Evolutionary conservation across 1,140 invertebrate species (phyloP), one percentile per base, ranked within the genome.

Genomic region (Epicauta chinensis): DNA sequence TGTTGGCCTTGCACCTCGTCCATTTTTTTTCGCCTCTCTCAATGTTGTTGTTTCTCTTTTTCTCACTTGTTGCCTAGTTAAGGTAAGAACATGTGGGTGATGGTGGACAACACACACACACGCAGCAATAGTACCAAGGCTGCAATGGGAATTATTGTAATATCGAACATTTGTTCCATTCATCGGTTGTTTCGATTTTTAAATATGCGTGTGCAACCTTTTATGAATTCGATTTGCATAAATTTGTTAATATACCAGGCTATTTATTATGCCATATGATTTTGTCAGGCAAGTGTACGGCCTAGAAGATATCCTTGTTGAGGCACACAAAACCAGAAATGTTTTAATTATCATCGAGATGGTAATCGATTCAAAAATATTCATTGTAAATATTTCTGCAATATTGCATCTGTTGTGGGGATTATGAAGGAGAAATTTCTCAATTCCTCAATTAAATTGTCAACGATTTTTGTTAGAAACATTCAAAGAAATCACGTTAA

Each of bases 31-130:
- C 12, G 34, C 13, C 30, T 42, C 16, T 14, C 17, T n/a, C n/a
- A n/a, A 23, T 23, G 4, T 23, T 3, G 23, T 23, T 23, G 23
- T 23, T 23, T 23, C 23, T 23, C 23, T 23, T 23, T 23, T 23
- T 23, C 23, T 23, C 23, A 23, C 23, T 23, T 5, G 7, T 3
- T 7, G 23, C 23, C 7, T n/a, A n/a, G n/a, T n/a, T n/a, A n/a
- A 37, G 34, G 32, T 49, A 16, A 31, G 48, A 31, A 35, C 55
- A 52, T 62, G 60, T 62, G 58, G 60, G 60, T 62, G 58, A 62
- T 53, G 41, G 23, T 23, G 23, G 23, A 23, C 23, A 23, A 23
- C 23, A 23, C 23, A 23, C n/a, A n/a, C n/a, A n/a, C n/a, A n/a
- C n/a, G n/a, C n/a, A n/a, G n/a, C n/a, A n/a, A n/a, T n/a, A 45